Evolutionary conservation across 1,140 invertebrate genomes (phyloP).

Genomic region (Neodiprion virginianus): DNA sequence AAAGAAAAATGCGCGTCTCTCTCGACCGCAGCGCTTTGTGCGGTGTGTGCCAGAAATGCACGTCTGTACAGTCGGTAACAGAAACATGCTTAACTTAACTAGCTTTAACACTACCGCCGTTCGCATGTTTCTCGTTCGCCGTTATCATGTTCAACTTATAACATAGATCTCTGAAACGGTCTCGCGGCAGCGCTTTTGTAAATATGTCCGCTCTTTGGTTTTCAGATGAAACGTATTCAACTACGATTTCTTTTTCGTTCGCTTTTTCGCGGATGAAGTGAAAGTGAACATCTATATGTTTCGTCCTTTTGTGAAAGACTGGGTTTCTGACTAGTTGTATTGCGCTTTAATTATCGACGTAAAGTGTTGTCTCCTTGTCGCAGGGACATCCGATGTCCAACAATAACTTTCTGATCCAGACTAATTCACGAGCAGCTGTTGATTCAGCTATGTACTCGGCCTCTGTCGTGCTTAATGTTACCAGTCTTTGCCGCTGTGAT

Average conservation of each 20-base stretch:
- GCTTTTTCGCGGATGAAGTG: not conserved
- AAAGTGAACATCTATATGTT: not conserved
- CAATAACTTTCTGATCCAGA: constrained; percentile 19
- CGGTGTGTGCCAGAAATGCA: no score
- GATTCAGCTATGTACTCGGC: constrained; percentile 39
- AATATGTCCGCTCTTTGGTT: not conserved
- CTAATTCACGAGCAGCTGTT: constrained; percentile 24
- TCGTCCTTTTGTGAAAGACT: not conserved
- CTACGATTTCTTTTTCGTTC: not conserved
- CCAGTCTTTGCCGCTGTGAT: constrained; percentile 20
- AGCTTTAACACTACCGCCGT: not conserved
- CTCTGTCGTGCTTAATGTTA: constrained; percentile 32
- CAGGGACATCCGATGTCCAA: not conserved
- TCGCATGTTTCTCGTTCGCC: not conserved
- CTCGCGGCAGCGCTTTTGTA: not conserved
- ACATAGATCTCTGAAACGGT: not conserved
- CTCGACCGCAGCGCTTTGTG: no score
- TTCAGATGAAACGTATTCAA: not conserved
- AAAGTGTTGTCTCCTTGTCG: not conserved
- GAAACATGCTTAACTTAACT: no score
- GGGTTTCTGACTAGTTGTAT: not conserved
- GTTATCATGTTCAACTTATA: not conserved
- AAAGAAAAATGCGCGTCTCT: no score
- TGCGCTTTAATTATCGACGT: not conserved
- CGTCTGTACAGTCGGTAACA: no score